Base-by-base conservation (phyloP, 1,140 invertebrate species). In the Gonioctena quinquepunctata region DNA sequence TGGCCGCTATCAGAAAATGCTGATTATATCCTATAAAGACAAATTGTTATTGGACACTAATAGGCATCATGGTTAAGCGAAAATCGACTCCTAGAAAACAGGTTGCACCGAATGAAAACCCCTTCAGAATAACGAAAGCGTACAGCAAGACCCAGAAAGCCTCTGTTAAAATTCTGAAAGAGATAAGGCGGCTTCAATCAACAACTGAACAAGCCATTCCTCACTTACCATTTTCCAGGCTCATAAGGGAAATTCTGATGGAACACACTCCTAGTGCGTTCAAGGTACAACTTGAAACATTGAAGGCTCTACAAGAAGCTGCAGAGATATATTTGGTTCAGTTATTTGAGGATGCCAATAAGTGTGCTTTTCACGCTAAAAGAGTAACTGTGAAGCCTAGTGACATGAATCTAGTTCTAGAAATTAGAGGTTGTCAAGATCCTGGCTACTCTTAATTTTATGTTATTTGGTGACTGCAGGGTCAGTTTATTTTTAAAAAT, bases 311-410 rank as follows among this genome's bases (percentile, higher is more conserved):
- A 27, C 90, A 94, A 83, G 90, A 92, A 82, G 88, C 92, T 7
- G 82, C 85, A 57, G 92, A 95, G 82, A 89, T 91, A 71, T 94
- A 92, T 77, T 67, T 94, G 8, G 89, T 91, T 16, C 90, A 92
- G 76, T 86, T 92, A 7, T 93, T 94, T 76, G 88, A 93, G 79
- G 92, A 95, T 81, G 87, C 90, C 52, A 86, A 90, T 76, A 69
- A 92, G 77, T 88, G 91, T 71, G 86, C 92, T 22, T 85, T 88
- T 63, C 92, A 94, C 78, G 90, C 91, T 13, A 89, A 91, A 76
- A 85, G 93, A 49, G 88, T 93, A 0, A 95, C 93, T 25, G 86
- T 95, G 60, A 90, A 90, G 86, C 87, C 88, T 25, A 88, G 88
- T 68, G 93, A 95, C 81, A 79, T 87, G 70, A 56, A 78, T 25